phyloP scores from a whole-genome alignment of 2,797 vertebrate species.

The Lagorchestes hirsutus region DNA sequence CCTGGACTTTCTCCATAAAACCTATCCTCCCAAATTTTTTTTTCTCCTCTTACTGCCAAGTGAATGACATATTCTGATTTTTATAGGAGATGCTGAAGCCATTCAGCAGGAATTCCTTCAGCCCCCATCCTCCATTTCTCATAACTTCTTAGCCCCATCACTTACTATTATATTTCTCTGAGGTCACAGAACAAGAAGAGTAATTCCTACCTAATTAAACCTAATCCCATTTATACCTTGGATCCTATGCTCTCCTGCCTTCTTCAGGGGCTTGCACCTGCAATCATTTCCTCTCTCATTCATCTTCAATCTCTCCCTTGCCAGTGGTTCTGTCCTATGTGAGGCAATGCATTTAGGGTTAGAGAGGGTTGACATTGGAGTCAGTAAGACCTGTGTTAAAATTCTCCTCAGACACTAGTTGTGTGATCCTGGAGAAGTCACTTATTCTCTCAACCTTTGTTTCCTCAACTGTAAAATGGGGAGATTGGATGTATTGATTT shows the following conservation, averaged over 20 bases:
- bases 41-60: not conserved
- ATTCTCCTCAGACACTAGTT: not conserved
- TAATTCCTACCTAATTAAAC: not conserved
- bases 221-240: not conserved
- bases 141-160: not conserved
- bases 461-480: not conserved
- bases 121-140: not conserved
- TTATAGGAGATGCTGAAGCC: not conserved
- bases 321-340: not conserved
- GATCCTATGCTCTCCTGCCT: not conserved
- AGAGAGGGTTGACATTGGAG: not conserved
- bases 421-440: not conserved
- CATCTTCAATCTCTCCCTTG: not conserved
- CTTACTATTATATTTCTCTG: not conserved
- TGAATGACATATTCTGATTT: not conserved
- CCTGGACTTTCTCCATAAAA: not conserved
- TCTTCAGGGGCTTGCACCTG: not conserved
- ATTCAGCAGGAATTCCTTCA: not conserved
- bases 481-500: not conserved
- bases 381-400: not conserved
- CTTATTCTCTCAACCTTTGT: not conserved
- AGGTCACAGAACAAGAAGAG: not conserved
- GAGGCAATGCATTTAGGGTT: not conserved
- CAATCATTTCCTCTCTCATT: not conserved
- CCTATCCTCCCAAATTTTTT: not conserved